Evolutionary conservation across 2,888 invertebrate species (phyloP).

Genomic region (Meloe dianella): DNA sequence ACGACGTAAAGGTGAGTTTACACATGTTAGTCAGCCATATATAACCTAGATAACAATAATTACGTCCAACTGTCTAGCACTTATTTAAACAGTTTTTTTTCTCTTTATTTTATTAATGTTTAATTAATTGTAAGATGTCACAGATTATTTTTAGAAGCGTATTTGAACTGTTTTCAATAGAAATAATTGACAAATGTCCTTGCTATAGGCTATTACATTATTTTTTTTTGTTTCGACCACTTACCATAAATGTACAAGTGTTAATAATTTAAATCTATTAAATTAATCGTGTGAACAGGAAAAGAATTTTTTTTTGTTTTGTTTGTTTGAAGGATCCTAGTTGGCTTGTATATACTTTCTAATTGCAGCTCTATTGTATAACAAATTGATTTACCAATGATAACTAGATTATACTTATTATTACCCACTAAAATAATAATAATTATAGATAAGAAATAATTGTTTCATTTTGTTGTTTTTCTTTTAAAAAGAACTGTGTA

Average conservation of each 20-base stretch:
- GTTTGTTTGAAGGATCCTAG: neutral
- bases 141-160: neutral
- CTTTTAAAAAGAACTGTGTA: neutral
- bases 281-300: neutral
- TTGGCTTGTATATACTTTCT: neutral
- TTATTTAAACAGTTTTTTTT: too few species aligned
- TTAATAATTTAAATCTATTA: neutral
- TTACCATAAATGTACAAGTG: neutral
- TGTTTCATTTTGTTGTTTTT: neutral
- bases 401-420: neutral
- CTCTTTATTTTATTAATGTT: neutral
- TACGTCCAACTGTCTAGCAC: neutral
- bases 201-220: neutral
- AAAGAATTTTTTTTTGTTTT: neutral
- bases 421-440: neutral
- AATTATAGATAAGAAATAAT: neutral
- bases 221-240: neutral
- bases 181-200: neutral
- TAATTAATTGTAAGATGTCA: neutral
- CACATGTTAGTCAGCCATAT: conserved; percentile 22
- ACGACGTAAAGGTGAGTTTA: conserved; percentile 28
- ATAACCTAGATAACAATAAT: neutral
- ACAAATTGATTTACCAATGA: neutral
- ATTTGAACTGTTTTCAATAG: neutral
- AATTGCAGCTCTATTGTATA: neutral